Conservation (phyloP, 2,888 invertebrate genomes). For the Cephalotes varians region DNA sequence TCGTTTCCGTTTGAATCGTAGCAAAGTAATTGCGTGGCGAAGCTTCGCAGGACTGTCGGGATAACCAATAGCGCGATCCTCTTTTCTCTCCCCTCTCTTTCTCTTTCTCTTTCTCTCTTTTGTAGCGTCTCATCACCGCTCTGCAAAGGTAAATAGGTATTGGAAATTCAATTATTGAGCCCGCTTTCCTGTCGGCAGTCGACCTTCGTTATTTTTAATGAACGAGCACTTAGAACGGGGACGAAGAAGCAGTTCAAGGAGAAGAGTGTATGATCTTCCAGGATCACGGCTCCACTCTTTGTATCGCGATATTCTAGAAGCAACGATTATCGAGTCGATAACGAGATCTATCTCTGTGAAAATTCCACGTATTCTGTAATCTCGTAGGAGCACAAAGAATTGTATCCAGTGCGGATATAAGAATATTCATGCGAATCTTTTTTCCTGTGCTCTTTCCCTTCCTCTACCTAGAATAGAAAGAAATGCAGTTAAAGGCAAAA, state of each 20-base stretch:
- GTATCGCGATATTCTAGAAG: conserved; percentile 65
- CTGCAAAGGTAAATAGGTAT: conserved; percentile 73
- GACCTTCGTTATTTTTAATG: conserved; percentile 76
- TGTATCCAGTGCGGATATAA: conserved; percentile 11
- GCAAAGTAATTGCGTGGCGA: conserved; percentile 46
- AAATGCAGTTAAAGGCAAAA: conserved; percentile 38
- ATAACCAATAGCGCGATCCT: conserved; percentile 2
- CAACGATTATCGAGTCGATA: conserved; percentile 62
- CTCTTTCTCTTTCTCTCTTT: background rate
- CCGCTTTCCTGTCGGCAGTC: conserved; percentile 53
- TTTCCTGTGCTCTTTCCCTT: background rate
- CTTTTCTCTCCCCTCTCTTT: background rate
- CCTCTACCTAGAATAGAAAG: no score
- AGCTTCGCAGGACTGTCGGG: background rate
- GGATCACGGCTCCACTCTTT: conserved; percentile 55
- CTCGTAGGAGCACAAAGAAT: conserved; percentile 28
- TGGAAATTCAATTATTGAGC: conserved; percentile 75
- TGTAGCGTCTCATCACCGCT: conserved; percentile 23
- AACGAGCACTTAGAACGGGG: conserved; percentile 64
- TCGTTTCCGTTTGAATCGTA: conserved; percentile 19
- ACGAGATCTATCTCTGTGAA: conserved; percentile 50
- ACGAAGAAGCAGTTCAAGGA: conserved; percentile 52
- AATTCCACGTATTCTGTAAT: conserved; percentile 34
- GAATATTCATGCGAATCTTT: conserved; percentile 39
- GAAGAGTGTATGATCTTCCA: conserved; percentile 60